Percentiles rank a stretch among this genome's conserved stretches.
Conservation (phyloP, 2,888 invertebrate species). For the Listrodromus nycthemerus region DNA sequence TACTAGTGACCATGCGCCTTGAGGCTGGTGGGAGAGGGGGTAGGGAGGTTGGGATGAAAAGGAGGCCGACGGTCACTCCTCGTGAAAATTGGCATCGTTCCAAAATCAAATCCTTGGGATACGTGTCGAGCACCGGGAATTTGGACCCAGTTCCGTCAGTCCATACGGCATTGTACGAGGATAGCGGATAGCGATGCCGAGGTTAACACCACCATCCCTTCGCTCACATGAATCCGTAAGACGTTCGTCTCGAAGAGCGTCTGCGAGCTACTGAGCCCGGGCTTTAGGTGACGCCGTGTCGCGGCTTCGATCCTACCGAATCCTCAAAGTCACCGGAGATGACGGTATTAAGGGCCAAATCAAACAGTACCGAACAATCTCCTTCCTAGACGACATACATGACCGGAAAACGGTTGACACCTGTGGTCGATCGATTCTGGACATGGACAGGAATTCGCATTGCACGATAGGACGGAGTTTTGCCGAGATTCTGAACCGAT, state of each 20-base stretch:
- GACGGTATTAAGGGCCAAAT: slow-evolving; percentile 24
- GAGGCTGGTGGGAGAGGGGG: neutral
- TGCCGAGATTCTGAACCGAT: neutral
- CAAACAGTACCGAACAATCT: slow-evolving; percentile 33
- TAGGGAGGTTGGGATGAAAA: neutral
- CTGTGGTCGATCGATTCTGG: neutral
- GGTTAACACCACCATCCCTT: slow-evolving; percentile 22
- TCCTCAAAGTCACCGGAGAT: neutral
- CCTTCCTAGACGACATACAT: neutral
- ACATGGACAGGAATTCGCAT: neutral
- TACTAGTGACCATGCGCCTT: neutral
- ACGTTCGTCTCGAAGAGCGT: neutral
- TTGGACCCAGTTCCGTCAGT: slow-evolving; percentile 30
- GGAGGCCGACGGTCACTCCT: slow-evolving; percentile 41
- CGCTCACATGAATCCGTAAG: slow-evolving; percentile 8
- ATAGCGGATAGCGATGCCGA: slow-evolving; percentile 32
- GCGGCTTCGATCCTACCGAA: slow-evolving; percentile 7
- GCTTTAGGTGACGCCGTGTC: slow-evolving; percentile 2
- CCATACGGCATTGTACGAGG: slow-evolving; percentile 27
- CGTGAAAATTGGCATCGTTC: slow-evolving; percentile 57
- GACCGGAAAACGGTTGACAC: neutral
- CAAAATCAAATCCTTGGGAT: slow-evolving; percentile 43
- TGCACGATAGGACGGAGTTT: neutral
- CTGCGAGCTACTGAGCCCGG: neutral
- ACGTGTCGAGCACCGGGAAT: slow-evolving; percentile 48